Evolutionary conservation across 2,797 vertebrate species (phyloP).

Genomic region (Gephyroberyx darwinii): DNA sequence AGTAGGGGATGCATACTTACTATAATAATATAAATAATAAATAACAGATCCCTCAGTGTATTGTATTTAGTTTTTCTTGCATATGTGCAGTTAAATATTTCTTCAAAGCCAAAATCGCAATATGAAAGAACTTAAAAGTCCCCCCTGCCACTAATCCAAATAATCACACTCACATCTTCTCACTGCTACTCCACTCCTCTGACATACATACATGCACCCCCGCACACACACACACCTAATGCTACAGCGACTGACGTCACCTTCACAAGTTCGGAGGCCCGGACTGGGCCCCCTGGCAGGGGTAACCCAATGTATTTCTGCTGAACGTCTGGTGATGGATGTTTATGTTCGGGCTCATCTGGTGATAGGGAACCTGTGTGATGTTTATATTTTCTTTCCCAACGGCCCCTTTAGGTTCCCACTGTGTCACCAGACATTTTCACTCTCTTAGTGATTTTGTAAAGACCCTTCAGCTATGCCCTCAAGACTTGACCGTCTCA

Average conservation of each 20-base stretch:
- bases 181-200: not conserved
- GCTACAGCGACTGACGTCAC: slow-evolving; percentile 31
- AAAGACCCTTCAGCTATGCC: slow-evolving; percentile 2
- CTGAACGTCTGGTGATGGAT: slow-evolving; percentile 35
- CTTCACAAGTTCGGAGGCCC: slow-evolving; percentile 28
- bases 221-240: slow-evolving; percentile 3
- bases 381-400: slow-evolving; percentile 57
- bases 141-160: no score
- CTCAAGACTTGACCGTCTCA: slow-evolving; percentile 19
- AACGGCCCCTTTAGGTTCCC: slow-evolving; percentile 39
- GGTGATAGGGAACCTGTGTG: slow-evolving; percentile 30
- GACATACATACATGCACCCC: slow-evolving; percentile 18
- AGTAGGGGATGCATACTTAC: no score
- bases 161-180: no score
- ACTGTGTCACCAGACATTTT: slow-evolving; percentile 47
- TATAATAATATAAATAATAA: no score
- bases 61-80: no score
- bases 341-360: slow-evolving; percentile 59
- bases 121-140: no score
- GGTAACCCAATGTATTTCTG: slow-evolving; percentile 27
- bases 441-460: not conserved
- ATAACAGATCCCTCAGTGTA: no score
- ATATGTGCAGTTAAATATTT: no score
- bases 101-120: no score
- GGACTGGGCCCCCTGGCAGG: slow-evolving; percentile 18